A percentile compares a stretch with the other conserved stretches of the same genome.
Conservation (phyloP, 2,797 vertebrate species). For the Arctocebus calabarensis region DNA sequence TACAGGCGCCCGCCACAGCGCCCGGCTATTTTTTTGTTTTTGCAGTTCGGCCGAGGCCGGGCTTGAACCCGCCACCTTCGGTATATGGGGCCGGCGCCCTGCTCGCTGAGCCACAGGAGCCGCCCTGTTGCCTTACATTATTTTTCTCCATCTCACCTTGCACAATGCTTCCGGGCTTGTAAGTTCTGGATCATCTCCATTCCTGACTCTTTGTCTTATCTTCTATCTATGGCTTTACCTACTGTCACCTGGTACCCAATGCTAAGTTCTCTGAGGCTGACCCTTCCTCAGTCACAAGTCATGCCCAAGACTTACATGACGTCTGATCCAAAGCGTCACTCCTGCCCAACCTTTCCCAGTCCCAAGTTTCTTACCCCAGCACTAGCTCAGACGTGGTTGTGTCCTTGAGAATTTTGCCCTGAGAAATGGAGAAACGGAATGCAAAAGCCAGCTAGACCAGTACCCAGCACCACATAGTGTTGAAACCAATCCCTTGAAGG, state of each 20-base stretch:
- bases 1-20: too few species aligned
- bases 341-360: neutral
- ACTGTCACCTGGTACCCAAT: neutral
- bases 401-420: constrained; percentile 42
- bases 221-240: neutral
- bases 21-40: too few species aligned
- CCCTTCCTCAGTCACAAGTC: neutral
- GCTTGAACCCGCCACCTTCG: too few species aligned
- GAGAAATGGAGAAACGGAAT: constrained; percentile 30
- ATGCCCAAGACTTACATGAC: neutral
- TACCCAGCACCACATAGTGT: neutral
- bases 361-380: neutral
- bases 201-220: neutral
- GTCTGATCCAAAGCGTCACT: neutral
- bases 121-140: neutral
- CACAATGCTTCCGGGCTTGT: neutral
- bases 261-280: neutral
- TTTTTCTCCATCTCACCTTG: neutral
- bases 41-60: too few species aligned
- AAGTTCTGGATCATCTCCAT: constrained; percentile 4
- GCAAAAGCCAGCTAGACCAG: neutral
- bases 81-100: too few species aligned
- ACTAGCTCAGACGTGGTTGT: neutral
- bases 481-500: constrained; percentile 1
- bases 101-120: too few species aligned